phyloP scores from a whole-genome alignment of 1,140 invertebrate genomes.

The Diachasmimorpha longicaudata region DNA sequence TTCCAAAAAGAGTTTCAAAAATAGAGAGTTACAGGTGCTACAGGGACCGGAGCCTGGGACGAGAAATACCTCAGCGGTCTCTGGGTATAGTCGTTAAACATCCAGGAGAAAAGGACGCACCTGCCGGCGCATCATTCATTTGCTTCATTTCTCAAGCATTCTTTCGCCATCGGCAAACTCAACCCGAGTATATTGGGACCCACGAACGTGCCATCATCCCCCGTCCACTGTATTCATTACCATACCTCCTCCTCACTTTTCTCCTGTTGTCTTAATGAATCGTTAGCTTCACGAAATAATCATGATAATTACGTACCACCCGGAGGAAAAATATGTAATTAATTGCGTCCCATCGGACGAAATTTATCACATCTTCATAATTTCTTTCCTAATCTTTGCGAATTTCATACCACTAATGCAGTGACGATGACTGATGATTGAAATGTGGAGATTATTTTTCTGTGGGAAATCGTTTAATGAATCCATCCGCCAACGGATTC shows the following conservation, averaged over 20 bases:
- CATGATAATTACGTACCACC: background rate
- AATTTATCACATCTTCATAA: too few species aligned
- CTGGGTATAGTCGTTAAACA: constrained; percentile 43
- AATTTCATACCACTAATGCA: too few species aligned
- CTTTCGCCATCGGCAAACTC: background rate
- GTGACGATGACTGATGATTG: too few species aligned
- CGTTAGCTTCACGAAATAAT: background rate
- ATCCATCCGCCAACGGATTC: too few species aligned
- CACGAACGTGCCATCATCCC: constrained; percentile 22
- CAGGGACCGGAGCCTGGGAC: constrained; percentile 38
- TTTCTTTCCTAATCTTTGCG: too few species aligned
- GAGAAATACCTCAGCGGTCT: constrained; percentile 14
- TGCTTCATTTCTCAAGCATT: constrained; percentile 37
- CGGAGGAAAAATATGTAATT: background rate
- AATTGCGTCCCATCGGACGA: background rate
- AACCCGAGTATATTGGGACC: background rate
- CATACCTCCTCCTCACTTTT: constrained; percentile 7
- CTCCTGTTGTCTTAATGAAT: constrained; percentile 20
- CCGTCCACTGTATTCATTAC: constrained; percentile 21
- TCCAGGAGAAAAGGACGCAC: constrained; percentile 34
- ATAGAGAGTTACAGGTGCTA: constrained; percentile 40
- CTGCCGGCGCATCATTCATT: constrained; percentile 50
- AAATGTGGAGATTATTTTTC: too few species aligned
- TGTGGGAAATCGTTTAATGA: too few species aligned
- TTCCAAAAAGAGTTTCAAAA: background rate